Base-by-base conservation (phyloP, 2,888 invertebrate genomes). In the Hyalella azteca region DNA sequence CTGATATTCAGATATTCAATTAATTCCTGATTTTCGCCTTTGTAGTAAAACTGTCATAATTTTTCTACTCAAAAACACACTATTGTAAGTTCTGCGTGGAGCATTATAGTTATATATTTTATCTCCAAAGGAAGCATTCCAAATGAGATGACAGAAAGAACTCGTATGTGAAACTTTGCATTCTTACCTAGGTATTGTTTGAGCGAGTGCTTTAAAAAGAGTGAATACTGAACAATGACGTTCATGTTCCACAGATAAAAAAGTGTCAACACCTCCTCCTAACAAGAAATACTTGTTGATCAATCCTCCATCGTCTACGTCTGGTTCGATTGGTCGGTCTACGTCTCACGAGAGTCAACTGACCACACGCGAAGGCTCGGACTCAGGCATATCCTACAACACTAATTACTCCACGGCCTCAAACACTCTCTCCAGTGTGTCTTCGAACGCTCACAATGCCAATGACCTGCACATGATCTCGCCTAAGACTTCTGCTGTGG, bases 301-400 rank as follows among this genome's bases (percentile, higher is more conserved):
- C 66, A 66, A 66, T 19, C 66, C 66, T 36, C 81, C 88, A 87
- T 77, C 86, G 87, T 48, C 49, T 79, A 45, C 49, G 76, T 49
- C 86, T 4, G 26, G 41, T 15, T 79, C 94, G 15, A 90, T 96
- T 85, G 94, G 93, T 81, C 95, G 96, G 89, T 96, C 96, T 84
- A 93, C 94, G 87, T 96, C 96, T 60, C 95, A 96, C 88, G 96
- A 96, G 89, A 95, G 95, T 19, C 95, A 96, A 88, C 90, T 95
- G 82, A 93, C 91, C 78, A 91, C 91, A 87, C 90, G 91, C 86
- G 89, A 91, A 83, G 92, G 92, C 86, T 36, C 32, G 19, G 66
- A 66, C 36, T n/a, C n/a, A n/a, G n/a, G n/a, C n/a, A n/a, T n/a
- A n/a, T 26, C 29, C 9, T 7, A 22, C 26, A 54, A 40, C 73